Conservation (phyloP, 1,140 invertebrate species). For the Sitodiplosis mosellana region DNA sequence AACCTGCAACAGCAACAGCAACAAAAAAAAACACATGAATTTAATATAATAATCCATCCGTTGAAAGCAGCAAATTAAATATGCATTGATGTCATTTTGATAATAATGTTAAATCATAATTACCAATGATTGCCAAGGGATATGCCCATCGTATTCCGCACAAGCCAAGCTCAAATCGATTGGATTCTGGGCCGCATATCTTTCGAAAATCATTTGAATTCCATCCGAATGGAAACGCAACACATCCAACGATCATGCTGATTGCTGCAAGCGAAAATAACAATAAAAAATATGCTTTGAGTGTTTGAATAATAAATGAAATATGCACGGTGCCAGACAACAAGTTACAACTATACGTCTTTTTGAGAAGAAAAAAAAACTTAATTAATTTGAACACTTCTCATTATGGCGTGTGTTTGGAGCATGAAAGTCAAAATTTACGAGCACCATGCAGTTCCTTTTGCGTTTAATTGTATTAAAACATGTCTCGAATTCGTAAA, state of each 20-base stretch:
- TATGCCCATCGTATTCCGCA: slow-evolving; percentile 92
- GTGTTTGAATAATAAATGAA: slow-evolving; percentile 6
- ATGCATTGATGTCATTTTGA: slow-evolving; percentile 1
- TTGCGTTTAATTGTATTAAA: too few relatives aligned
- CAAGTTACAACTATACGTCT: too few relatives aligned
- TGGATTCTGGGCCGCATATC: slow-evolving; percentile 69
- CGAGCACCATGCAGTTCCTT: too few relatives aligned
- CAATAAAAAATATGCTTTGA: slow-evolving; percentile 4
- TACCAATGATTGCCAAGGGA: slow-evolving; percentile 73
- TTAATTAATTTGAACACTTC: too few relatives aligned
- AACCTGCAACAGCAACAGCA: slow-evolving; percentile 20
- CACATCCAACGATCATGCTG: slow-evolving; percentile 64
- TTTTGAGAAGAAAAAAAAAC: too few relatives aligned
- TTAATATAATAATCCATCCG: background rate
- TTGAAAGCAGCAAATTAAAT: background rate
- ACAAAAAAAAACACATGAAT: background rate
- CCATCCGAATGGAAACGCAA: slow-evolving; percentile 88
- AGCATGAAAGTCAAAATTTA: too few relatives aligned
- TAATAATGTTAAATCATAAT: background rate
- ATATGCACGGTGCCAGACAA: too few relatives aligned
- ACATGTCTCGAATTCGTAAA: too few relatives aligned
- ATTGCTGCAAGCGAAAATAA: slow-evolving; percentile 39
- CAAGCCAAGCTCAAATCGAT: slow-evolving; percentile 51
- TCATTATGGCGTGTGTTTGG: too few relatives aligned
- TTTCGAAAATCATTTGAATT: slow-evolving; percentile 59